Conservation (phyloP, 2,113 vertebrate species). For the Catharus minimus region DNA sequence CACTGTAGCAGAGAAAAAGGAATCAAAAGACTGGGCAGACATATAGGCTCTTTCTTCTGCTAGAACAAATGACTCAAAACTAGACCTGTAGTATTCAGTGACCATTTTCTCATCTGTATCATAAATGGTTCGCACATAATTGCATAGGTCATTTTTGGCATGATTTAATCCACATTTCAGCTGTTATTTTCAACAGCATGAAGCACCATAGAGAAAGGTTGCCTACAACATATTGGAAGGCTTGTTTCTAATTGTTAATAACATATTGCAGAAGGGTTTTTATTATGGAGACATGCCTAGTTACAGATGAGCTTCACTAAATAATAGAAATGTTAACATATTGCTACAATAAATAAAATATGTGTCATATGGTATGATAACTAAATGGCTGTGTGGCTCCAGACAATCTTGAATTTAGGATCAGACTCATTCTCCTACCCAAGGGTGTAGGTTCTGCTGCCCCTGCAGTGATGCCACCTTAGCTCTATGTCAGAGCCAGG, state of each 20-base stretch:
- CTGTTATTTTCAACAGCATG: neutral
- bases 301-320: neutral
- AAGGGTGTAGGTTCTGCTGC: neutral
- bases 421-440: neutral
- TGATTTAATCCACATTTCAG: constrained; percentile 3
- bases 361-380: neutral
- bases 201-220: neutral
- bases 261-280: neutral
- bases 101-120: neutral
- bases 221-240: neutral
- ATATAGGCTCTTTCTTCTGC: neutral
- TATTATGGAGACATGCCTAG: neutral
- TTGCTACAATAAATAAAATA: neutral
- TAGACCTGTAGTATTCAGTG: neutral
- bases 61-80: neutral
- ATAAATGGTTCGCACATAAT: constrained; percentile 6
- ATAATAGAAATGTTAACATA: neutral
- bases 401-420: neutral
- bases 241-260: neutral
- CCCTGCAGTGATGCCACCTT: neutral
- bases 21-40: neutral
- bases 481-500: neutral
- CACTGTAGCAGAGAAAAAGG: neutral
- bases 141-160: neutral
- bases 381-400: neutral